phyloP scores from a whole-genome alignment of 2,797 vertebrate species.

The Gila robusta region DNA sequence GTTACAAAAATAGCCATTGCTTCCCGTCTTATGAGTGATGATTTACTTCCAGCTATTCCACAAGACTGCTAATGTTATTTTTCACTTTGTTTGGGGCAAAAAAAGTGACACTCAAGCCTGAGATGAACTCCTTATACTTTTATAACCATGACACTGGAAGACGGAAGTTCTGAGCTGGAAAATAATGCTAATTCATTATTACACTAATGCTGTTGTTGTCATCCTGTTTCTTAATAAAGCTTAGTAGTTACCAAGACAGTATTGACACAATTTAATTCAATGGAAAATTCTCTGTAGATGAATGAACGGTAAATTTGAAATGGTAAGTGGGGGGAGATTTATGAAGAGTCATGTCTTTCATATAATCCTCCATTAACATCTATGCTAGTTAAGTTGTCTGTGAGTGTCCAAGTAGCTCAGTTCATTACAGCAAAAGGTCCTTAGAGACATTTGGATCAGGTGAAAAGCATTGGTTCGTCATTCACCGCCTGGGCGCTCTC shows the following conservation, averaged over 20 bases:
- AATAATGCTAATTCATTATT: slow-evolving; percentile 24
- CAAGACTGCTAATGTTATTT: not conserved
- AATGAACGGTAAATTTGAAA: slow-evolving; percentile 32
- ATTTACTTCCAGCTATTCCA: slow-evolving; percentile 13
- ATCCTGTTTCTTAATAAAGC: slow-evolving; percentile 36
- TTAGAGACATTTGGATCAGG: slow-evolving; percentile 43
- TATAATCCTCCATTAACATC: slow-evolving; percentile 65
- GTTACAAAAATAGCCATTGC: slow-evolving; percentile 20
- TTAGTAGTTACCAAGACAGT: slow-evolving; percentile 38
- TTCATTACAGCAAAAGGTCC: slow-evolving; percentile 51
- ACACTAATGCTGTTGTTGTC: slow-evolving; percentile 27
- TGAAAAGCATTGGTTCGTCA: slow-evolving; percentile 37
- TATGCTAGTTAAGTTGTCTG: slow-evolving; percentile 65
- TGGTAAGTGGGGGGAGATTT: slow-evolving; percentile 50
- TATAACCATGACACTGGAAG: not conserved
- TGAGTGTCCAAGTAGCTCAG: slow-evolving; percentile 47
- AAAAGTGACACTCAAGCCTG: not conserved
- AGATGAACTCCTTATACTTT: not conserved
- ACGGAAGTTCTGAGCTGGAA: not conserved
- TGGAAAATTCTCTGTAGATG: slow-evolving; percentile 23
- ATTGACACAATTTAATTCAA: slow-evolving; percentile 35
- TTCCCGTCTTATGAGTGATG: slow-evolving; percentile 11
- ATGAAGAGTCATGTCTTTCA: slow-evolving; percentile 70
- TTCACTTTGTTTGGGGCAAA: not conserved
- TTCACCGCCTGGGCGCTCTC: not conserved